Evolutionary conservation across 2,113 vertebrate species (phyloP), one percentile per base, ranked within the genome.

Genomic region (Xyliphius kryptos): DNA sequence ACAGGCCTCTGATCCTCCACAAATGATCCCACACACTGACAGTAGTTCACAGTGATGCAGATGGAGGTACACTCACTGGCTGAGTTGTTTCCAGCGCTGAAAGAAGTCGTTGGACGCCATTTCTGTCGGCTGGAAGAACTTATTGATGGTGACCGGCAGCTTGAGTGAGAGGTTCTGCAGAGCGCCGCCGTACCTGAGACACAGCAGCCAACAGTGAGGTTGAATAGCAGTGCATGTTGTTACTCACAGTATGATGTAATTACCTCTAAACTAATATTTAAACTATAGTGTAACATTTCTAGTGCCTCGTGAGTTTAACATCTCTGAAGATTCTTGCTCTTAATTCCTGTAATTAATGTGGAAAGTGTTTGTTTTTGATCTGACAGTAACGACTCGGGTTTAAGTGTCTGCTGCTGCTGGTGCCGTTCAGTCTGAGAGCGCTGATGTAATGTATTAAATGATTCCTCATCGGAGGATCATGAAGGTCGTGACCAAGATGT

Each of bases 1-100:
- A 26, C 26, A 32, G 26, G 26, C 4, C 26, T 32, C 7, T 1
- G 7, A 32, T 32, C 26, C 26, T 32, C 4, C 26, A 38, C 13
- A 53, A 9, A 53, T 5, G n/a, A 37, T 11, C 8, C 3, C 13
- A 15, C n/a, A 36, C 38, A 54, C 19, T 15, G 11, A 9, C 46
- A 17, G 40, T 17, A 2, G 3, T 8, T 1, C 14, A 8, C 4
- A n/a, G n/a, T n/a, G n/a, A n/a, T n/a, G n/a, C n/a, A n/a, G n/a
- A n/a, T n/a, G n/a, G n/a, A n/a, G n/a, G n/a, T n/a, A n/a, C n/a
- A 69, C 83, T 79, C 61, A 94, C 93, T 88, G 89, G 86, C 90
- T 94, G 3, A 95, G 92, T 74, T 95, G 91, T 81, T 95, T 95
- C 93, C 93, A 95, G 56, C 93, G 91, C 82, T 92, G 91, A 82